Base-by-base conservation (phyloP, 2,113 vertebrate species). In the Notechis scutatus region DNA sequence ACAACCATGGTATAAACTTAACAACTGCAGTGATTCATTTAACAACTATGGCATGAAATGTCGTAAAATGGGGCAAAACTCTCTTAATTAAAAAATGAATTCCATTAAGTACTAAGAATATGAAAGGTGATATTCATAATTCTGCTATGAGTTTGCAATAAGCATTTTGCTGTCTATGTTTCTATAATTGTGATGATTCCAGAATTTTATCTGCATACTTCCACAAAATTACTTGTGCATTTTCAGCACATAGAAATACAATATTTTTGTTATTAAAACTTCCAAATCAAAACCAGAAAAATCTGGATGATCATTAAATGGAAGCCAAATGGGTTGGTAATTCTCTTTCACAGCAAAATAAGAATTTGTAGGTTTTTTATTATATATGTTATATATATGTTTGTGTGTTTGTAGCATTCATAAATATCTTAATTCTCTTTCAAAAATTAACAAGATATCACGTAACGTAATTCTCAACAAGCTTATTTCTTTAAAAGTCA, bases 381-480 rank as follows among this genome's bases (percentile, higher is more conserved):
- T 55, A 55, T 20, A 55, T 55, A 56, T 56, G 55, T 56, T 56
- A 5, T 55, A 15, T 55, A 1, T 59, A 1, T 59, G 21, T 57
- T 21, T 57, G 56, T 59, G 5, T 57, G 5, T 57, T 1, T 57
- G 24, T 26, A 61, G 8, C 59, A 9, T 61, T 61, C 59, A 61
- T 50, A 85, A 95, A 95, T 94, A n/a, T 55, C 47, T n/a, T 56
- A 64, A 74, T 87, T 54, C 23, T 55, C 55, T 11, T 39, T 45
- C 24, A 91, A 29, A 57, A 87, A 90, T 93, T 90, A 91, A 39
- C 86, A 93, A 56, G 0, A 0, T 61, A 20, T n/a, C 89, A 9
- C 88, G 93, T 1, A 23, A 0, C 54, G 91, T 0, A 1, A 91
- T 93, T 74, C 50, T 94, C 61, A 87, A 95, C 90, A 4, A 85